Evolutionary conservation across 2,113 vertebrate species (phyloP).

Genomic region (Anseranas semipalmata): DNA sequence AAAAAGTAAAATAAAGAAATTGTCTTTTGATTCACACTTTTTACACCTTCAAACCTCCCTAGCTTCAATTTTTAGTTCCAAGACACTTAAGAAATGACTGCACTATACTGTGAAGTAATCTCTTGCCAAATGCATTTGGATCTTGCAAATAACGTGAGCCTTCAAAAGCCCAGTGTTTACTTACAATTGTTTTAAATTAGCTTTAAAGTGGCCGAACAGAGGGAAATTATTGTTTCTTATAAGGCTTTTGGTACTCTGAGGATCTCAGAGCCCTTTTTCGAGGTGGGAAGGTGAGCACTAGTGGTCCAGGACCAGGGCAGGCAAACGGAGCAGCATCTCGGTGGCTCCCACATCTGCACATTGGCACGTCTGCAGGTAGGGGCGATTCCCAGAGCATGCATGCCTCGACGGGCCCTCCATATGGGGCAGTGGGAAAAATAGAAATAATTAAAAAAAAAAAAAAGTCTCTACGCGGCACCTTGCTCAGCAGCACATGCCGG

Average conservation of each 20-base stretch:
- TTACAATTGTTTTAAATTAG: neutral
- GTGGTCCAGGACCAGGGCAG: neutral
- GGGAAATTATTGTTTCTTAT: neutral
- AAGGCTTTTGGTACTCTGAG: neutral
- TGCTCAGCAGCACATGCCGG: rapidly evolving
- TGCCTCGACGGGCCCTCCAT: neutral
- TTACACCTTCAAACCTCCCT: neutral
- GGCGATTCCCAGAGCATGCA: rapidly evolving
- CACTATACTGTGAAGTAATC: neutral
- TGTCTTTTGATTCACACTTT: neutral
- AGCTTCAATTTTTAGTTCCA: neutral
- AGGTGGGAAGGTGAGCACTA: neutral
- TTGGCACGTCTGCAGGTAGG: neutral
- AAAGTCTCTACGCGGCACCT: neutral
- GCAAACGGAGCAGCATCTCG: rapidly evolving
- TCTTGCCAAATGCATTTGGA: neutral
- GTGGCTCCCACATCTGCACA: neutral
- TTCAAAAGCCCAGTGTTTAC: neutral
- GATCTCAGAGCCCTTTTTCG: neutral
- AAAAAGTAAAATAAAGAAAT: too few relatives aligned
- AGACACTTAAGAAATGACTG: neutral
- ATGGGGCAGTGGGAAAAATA: neutral
- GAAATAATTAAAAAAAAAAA: neutral
- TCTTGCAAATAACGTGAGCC: neutral
- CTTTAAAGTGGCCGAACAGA: neutral